Evolutionary conservation across 2,888 invertebrate genomes (phyloP).

Genomic region (Polylopha cassiicola): DNA sequence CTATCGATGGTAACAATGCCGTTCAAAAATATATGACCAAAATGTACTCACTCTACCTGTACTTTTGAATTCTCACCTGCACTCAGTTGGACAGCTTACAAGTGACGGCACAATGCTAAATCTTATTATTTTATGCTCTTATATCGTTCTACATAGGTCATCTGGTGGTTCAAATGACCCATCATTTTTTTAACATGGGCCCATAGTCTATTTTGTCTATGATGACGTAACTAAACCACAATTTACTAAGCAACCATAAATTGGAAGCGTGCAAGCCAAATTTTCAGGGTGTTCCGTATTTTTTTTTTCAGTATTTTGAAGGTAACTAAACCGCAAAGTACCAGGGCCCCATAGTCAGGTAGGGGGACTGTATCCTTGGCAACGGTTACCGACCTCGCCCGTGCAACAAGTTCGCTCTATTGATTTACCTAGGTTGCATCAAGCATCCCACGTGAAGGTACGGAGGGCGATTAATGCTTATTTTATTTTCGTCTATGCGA

Average conservation of each 20-base stretch:
- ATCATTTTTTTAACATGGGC: too few species aligned
- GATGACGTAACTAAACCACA: constrained; percentile 9
- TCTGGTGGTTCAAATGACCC: too few species aligned
- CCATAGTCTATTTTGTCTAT: too few species aligned
- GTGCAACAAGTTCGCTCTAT: constrained; percentile 25
- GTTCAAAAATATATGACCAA: too few species aligned
- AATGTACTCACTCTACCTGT: too few species aligned
- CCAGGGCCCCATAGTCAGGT: constrained; percentile 16
- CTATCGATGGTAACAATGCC: too few species aligned
- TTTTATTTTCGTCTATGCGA: not conserved
- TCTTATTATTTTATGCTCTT: too few species aligned
- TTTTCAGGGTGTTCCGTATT: constrained; percentile 7
- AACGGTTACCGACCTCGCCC: constrained; percentile 33
- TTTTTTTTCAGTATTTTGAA: constrained; percentile 3
- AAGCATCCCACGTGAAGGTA: constrained; percentile 8
- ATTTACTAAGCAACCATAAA: constrained; percentile 2
- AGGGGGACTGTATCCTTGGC: constrained; percentile 32
- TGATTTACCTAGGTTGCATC: constrained; percentile 22
- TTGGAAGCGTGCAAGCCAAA: not conserved
- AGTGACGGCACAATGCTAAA: too few species aligned
- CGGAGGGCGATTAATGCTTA: not conserved
- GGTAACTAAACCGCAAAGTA: constrained; percentile 9
- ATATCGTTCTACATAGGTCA: too few species aligned
- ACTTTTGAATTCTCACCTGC: too few species aligned
- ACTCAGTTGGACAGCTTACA: too few species aligned